These are phyloP conservation scores for Galagoides demidoff DNA, from an alignment of 2,797 vertebrate species.

Conservation along the genomic window DNA sequence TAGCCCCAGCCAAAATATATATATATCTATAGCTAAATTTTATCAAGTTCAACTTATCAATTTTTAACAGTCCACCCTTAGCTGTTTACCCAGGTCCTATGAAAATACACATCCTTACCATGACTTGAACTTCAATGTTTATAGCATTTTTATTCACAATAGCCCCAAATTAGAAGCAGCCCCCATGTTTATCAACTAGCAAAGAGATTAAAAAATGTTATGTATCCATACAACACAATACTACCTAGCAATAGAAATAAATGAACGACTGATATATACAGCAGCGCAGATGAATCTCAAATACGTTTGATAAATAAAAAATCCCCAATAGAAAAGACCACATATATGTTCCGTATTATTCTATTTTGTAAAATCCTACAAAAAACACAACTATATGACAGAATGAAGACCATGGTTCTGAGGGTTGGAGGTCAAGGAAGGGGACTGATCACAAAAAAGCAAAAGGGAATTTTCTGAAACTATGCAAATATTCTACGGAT, in stretches of 20 bases:
- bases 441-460: not conserved
- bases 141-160: not conserved
- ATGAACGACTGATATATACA: not conserved
- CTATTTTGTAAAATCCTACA: not conserved
- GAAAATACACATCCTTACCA: not conserved
- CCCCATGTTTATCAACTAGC: not conserved
- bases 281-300: not conserved
- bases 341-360: not conserved
- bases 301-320: not conserved
- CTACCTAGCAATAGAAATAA: not conserved
- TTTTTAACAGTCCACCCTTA: not conserved
- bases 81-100: not conserved
- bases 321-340: not conserved
- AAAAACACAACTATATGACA: not conserved
- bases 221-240: not conserved
- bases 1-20: no score
- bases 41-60: not conserved
- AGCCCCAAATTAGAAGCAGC: not conserved
- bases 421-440: not conserved
- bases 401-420: not conserved
- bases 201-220: not conserved
- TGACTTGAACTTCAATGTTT: not conserved
- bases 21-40: not conserved
- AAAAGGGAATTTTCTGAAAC: not conserved
- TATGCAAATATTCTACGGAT: not conserved